Percentiles rank a stretch among this genome's conserved stretches.
These are phyloP conservation scores for Labeo calbasu DNA, from an alignment of 2,797 vertebrate species.

Conservation along the genomic window DNA sequence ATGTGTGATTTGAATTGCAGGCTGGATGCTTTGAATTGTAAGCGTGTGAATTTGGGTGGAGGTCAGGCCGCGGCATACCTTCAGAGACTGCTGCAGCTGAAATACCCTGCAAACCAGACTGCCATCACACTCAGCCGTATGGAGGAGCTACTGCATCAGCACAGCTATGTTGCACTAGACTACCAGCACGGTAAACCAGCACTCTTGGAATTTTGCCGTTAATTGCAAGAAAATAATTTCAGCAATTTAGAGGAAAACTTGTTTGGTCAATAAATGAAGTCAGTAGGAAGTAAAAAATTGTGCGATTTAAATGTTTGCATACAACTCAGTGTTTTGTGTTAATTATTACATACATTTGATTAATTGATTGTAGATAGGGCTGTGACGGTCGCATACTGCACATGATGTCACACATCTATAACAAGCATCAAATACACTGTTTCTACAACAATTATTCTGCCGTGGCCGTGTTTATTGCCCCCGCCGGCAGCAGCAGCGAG, in stretches of 20 bases:
- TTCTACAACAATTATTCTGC: no score
- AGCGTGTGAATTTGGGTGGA: conserved; percentile 94
- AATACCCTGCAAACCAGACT: conserved; percentile 91
- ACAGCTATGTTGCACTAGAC: conserved; percentile 90
- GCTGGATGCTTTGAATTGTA: conserved; percentile 90
- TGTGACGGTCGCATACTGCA: no score
- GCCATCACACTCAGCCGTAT: conserved; percentile 94
- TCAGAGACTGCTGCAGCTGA: conserved; percentile 94
- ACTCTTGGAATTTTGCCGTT: neutral
- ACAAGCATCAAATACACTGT: no score
- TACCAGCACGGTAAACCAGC: conserved; percentile 79
- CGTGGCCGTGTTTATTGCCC: no score
- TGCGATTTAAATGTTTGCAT: neutral
- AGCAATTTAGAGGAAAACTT: neutral
- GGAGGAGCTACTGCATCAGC: conserved; percentile 94
- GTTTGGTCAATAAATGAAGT: neutral
- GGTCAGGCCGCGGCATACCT: conserved; percentile 90
- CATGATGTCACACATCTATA: no score
- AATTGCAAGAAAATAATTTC: neutral
- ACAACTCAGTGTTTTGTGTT: neutral
- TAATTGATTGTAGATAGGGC: neutral
- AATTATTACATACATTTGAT: neutral
- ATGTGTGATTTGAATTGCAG: conserved; percentile 65
- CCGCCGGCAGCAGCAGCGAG: no score
- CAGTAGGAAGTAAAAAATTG: neutral